Base-by-base conservation (phyloP, 2,113 vertebrate species). In the Oncorhynchus keta region DNA sequence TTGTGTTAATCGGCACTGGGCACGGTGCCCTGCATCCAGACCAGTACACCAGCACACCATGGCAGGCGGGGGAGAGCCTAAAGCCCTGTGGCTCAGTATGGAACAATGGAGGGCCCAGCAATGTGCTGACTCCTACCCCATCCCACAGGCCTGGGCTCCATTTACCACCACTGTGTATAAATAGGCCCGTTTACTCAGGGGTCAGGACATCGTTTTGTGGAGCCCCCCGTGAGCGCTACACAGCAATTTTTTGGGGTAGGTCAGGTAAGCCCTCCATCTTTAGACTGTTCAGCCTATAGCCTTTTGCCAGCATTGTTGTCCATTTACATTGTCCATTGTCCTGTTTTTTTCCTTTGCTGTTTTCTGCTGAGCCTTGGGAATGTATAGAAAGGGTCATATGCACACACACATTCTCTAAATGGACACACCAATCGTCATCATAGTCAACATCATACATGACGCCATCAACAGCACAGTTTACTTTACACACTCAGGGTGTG, bases 51-150 rank as follows among this genome's bases (percentile, higher is more conserved):
- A 55, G 51, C 16, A 70, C 81, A 77, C 68, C 66, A 11, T 59
- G 68, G 51, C 74, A 81, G 78, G 69, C 48, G 74, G 55, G 18
- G 67, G 28, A 80, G 64, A 30, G 62, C 73, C 82, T 89, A 93
- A 93, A 93, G 89, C 90, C 90, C 87, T 74, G 84, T 69, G 91
- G 93, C 92, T 94, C 92, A 93, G 87, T 62, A 24, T 68, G 2
- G 65, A 92, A 93, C 93, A 94, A 94, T 91, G 88, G 83, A 4
- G 13, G 73, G 22, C 75, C 30, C 76, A 90, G 91, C 88, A 94
- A 94, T 93, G 91, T 94, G 93, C 93, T 94, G 93, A 94, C 93
- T 89, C 81, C 83, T 86, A 78, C 79, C 86, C 75, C 22, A 83
- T 84, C 78, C 87, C 76, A 79, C 80, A 32, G 84, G 81, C 73